Evolutionary conservation across 2,888 invertebrate genomes (phyloP).

Genomic region (Diadromus collaris): DNA sequence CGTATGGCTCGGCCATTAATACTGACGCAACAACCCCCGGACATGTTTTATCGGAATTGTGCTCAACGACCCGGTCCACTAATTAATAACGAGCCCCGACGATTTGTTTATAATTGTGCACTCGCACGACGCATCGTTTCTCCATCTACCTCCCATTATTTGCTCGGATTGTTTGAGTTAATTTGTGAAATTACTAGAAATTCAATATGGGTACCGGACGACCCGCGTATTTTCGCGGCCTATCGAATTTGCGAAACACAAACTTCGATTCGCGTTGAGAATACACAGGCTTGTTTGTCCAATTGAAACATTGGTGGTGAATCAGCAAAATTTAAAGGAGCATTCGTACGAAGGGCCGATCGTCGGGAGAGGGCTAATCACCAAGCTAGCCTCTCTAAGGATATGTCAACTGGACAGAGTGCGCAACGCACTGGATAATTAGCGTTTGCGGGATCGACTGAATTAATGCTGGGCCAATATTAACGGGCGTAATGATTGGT

Average conservation of each 20-base stretch:
- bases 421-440: conserved; percentile 38
- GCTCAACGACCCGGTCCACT: not conserved
- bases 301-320: not conserved
- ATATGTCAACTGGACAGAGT: conserved; percentile 8
- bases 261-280: not conserved
- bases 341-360: not conserved
- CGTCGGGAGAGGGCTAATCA: not conserved
- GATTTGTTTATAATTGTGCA: conserved; percentile 32
- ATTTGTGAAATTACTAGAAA: not conserved
- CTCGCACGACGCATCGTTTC: not conserved
- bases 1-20: not conserved
- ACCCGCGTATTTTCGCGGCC: not conserved
- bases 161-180: not conserved
- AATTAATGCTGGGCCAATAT: conserved; percentile 54
- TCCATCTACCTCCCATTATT: not conserved
- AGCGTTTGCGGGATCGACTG: conserved; percentile 41
- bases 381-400: not conserved
- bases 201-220: not conserved
- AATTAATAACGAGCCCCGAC: conserved; percentile 9
- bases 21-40: not conserved
- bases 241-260: not conserved
- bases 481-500: conserved; percentile 53
- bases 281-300: not conserved
- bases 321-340: not conserved
- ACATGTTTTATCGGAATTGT: conserved; percentile 2